phyloP scores from a whole-genome alignment of 2,113 vertebrate species.

The Acanthisitta chloris region DNA sequence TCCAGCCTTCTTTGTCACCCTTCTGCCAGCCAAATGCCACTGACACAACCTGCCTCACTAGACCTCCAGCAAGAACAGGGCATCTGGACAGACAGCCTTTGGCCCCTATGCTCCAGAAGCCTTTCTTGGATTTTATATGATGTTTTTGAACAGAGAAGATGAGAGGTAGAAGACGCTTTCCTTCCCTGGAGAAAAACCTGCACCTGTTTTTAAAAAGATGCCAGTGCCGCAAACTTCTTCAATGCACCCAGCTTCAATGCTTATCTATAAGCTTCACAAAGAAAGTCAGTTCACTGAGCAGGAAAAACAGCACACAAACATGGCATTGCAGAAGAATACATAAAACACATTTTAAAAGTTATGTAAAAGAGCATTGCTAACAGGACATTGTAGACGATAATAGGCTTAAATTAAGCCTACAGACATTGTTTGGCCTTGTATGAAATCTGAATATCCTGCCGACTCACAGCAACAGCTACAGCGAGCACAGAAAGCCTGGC shows the following conservation, averaged over 20 bases:
- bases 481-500: not conserved
- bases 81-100: not conserved
- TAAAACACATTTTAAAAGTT: not conserved
- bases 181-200: not conserved
- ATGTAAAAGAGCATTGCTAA: constrained; percentile 18
- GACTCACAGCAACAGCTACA: not conserved
- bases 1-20: not conserved
- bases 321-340: not conserved
- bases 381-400: constrained; percentile 26
- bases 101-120: not conserved
- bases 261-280: not conserved
- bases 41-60: not conserved
- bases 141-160: not conserved
- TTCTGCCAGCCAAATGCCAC: not conserved
- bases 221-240: not conserved
- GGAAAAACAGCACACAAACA: not conserved
- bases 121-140: not conserved
- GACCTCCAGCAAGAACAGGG: not conserved
- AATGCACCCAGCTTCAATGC: not conserved
- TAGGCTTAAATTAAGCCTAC: constrained; percentile 43
- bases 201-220: not conserved
- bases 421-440: constrained; percentile 40
- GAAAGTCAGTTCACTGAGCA: not conserved
- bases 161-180: not conserved
- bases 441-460: constrained; percentile 45